Evolutionary conservation across 2,113 vertebrate species (phyloP).

Genomic region (Sakesphorus luctuosus): DNA sequence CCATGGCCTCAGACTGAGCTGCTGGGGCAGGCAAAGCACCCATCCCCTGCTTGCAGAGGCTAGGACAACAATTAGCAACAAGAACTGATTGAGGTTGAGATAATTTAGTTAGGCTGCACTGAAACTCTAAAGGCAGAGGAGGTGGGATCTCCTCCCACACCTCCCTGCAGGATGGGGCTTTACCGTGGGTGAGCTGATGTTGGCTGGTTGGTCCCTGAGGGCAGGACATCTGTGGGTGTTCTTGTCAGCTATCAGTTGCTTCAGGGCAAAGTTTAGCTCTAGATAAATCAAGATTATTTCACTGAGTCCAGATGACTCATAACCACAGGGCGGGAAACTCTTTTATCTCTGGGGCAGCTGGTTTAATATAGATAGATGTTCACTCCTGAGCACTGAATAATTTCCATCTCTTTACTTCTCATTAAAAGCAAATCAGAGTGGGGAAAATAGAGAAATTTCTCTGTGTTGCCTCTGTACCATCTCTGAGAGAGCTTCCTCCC

Average conservation of each 20-base stretch:
- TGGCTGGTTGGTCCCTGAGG: neutral
- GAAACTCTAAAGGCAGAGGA: neutral
- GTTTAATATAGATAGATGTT: slow-evolving; percentile 24
- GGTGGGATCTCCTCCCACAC: neutral
- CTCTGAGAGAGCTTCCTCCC: neutral
- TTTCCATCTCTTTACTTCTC: slow-evolving; percentile 35
- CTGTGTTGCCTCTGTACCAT: neutral
- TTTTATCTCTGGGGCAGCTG: slow-evolving; percentile 1
- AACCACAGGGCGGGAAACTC: slow-evolving; percentile 30
- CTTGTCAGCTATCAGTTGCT: slow-evolving; percentile 15
- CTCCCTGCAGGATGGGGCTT: neutral
- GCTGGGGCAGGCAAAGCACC: neutral
- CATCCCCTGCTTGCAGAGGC: neutral
- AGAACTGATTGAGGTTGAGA: neutral
- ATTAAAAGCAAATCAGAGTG: slow-evolving; percentile 26
- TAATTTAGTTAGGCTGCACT: neutral
- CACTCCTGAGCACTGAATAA: slow-evolving; percentile 24
- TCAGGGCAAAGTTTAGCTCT: neutral
- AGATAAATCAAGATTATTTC: slow-evolving; percentile 40
- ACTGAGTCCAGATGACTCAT: slow-evolving; percentile 31
- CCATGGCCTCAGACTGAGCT: neutral
- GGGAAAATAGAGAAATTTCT: slow-evolving; percentile 14
- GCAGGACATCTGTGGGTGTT: neutral
- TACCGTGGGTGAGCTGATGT: neutral
- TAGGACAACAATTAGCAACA: neutral